A percentile compares a stretch with the other conserved stretches of the same genome.
Conservation (phyloP, 2,113 vertebrate species). For the Actenoides lindsayi region DNA sequence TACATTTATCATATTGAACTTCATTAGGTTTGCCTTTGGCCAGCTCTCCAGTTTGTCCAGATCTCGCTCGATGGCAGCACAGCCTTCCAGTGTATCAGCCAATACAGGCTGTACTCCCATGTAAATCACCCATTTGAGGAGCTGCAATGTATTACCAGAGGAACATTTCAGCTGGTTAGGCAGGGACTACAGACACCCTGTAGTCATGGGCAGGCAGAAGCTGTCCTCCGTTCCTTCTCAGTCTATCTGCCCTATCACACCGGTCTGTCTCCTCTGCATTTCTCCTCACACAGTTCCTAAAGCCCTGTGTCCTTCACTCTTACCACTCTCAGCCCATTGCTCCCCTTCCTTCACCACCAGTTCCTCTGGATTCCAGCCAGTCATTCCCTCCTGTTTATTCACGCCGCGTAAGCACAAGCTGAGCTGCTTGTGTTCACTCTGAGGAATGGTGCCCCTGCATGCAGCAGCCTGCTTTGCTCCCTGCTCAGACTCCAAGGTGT, state of each 20-base stretch:
- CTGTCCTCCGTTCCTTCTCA: neutral
- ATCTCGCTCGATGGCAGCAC: no score
- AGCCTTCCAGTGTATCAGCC: no score
- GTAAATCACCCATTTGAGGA: neutral
- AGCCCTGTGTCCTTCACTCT: neutral
- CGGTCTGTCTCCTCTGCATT: neutral
- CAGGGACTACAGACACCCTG: neutral
- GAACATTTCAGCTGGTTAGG: neutral
- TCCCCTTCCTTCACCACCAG: neutral
- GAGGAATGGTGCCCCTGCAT: fast-evolving
- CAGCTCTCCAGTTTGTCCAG: no score
- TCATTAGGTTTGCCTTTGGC: no score
- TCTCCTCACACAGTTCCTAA: neutral
- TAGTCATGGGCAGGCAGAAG: fast-evolving
- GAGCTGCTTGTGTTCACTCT: neutral
- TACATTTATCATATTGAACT: no score
- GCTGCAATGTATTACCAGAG: neutral
- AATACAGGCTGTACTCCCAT: neutral
- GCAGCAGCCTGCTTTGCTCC: neutral
- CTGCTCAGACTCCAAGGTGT: neutral
- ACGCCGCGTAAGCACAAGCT: neutral
- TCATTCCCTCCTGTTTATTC: neutral
- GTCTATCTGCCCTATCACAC: neutral
- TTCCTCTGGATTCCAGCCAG: neutral
- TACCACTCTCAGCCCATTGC: neutral